Evolutionary conservation across 92 coral and sea anemone genomes (phyloP).

Genomic region (Chrysogorgia sp.): DNA sequence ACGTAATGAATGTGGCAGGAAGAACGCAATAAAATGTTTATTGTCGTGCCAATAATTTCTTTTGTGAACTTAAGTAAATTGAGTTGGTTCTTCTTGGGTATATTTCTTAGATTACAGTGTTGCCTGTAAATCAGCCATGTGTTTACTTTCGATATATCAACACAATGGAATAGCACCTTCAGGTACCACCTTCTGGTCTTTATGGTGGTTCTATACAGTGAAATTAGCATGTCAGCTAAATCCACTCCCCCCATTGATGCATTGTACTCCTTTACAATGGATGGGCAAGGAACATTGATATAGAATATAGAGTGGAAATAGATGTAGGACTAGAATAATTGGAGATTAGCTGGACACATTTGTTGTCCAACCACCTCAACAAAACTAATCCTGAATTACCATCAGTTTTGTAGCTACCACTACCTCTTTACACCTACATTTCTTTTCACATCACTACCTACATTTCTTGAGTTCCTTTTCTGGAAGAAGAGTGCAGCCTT

Average conservation of each 20-base stretch:
- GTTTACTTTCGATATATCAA: conserved; percentile 21
- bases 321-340: not conserved
- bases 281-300: too few species aligned
- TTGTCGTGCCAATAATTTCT: too few species aligned
- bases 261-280: too few species aligned
- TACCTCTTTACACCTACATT: not conserved
- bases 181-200: too few species aligned
- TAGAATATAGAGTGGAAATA: not conserved
- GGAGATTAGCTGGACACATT: conserved; percentile 11
- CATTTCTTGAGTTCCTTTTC: conserved; percentile 10
- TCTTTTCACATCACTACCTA: too few species aligned
- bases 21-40: too few species aligned
- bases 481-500: not conserved
- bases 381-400: not conserved
- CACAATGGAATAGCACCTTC: too few species aligned
- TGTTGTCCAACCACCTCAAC: conserved; percentile 13
- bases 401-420: not conserved
- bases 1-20: too few species aligned
- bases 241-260: too few species aligned
- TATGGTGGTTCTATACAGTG: too few species aligned
- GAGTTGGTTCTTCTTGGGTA: conserved; percentile 8
- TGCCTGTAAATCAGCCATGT: conserved; percentile 12
- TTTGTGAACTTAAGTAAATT: not conserved
- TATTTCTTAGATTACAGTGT: not conserved
- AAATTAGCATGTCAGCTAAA: too few species aligned